Evolutionary conservation across 2,113 vertebrate genomes (phyloP), one percentile per base, ranked within the genome.

Genomic region (Aphyosemion australe): DNA sequence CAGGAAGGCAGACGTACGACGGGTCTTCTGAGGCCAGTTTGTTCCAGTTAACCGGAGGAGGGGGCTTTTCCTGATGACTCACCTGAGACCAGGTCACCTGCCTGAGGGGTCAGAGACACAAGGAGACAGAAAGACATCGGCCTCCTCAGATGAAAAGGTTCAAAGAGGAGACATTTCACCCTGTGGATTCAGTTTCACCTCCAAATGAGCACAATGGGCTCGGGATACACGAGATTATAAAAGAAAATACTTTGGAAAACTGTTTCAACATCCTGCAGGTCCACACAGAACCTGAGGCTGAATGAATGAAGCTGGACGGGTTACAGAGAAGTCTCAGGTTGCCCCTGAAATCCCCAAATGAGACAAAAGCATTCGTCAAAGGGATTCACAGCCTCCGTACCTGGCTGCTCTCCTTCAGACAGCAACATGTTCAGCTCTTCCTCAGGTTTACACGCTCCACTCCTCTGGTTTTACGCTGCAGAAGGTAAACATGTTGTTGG

Each of bases 291-390:
- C 75, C 78, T 13, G 45, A 2, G 82, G 72, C 67, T 43, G 61
- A 32, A 6, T 73, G 57, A 48, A 45, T 74, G 72, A 57, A 34
- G 54, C 54, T 47, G 16, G 31, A 45, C 19, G 4, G 70, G 79
- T 82, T 83, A 68, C 37, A 4, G 65, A 73, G 70, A 65, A 74
- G 13, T 62, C 80, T 89, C 85, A 85, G 32, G 73, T 89, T 86
- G 60, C 76, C 59, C 69, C 61, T 12, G 73, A 87, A 88, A 74
- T 61, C 75, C 86, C 80, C 74, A 20, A 67, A 54, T 51, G 12
- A 83, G 57, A 80, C 68, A 72, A 74, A 71, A 72, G 43, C 73
- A 63, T 63, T 54, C 26, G 70, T 80, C 65, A 62, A 42, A 12
- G 5, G 26, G 26, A 26, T 26, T 5, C 26, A 26, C 26, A 26